Evolutionary conservation across 2,888 invertebrate species (phyloP), one percentile per base, ranked within the genome.

Genomic region (Toxonevra muliebris): DNA sequence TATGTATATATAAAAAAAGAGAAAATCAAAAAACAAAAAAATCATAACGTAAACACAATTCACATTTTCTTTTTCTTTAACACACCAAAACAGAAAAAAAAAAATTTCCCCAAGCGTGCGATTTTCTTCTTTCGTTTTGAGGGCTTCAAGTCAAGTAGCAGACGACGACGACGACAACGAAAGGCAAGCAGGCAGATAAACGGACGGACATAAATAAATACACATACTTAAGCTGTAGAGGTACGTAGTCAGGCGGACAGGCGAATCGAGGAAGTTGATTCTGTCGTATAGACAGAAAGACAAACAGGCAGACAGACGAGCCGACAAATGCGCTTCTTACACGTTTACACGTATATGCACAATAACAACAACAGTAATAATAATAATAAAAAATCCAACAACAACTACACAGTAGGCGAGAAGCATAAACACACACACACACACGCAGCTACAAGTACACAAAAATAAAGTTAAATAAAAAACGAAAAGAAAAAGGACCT

Each of bases 51-150:
- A 40, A 13, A 40, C 19, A 17, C 41, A 53, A 62, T 30, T 11
- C 48, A 43, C 12, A 10, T 60, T 48, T 48, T 48, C 8, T 48
- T 48, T 48, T 48, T 48, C 12, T 48, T 48, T 48, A 20, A 55
- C 30, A 12, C 19, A n/a, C 59, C 20, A 45, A 15, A 50, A 58
- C 45, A 54, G 15, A 61, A 53, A 61, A 61, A 50, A 8, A 45
- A 48, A 55, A 42, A 59, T 58, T 70, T 65, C 69, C 65, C 61
- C 72, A 69, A 72, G 70, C 67, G 71, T 74, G 63, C 63, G 58
- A 74, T 70, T 70, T 71, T 61, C 63, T 62, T 66, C 40, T 45
- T 30, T 30, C 7, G 7, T 7, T 30, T 30, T 30, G 30, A 30
- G 30, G 7, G 7, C 30, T 4, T 30, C 3, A 58, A 65, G 61